Evolutionary conservation across 2,797 vertebrate genomes (phyloP), one percentile per base, ranked within the genome.

Genomic region (Nannoperca obscura): DNA sequence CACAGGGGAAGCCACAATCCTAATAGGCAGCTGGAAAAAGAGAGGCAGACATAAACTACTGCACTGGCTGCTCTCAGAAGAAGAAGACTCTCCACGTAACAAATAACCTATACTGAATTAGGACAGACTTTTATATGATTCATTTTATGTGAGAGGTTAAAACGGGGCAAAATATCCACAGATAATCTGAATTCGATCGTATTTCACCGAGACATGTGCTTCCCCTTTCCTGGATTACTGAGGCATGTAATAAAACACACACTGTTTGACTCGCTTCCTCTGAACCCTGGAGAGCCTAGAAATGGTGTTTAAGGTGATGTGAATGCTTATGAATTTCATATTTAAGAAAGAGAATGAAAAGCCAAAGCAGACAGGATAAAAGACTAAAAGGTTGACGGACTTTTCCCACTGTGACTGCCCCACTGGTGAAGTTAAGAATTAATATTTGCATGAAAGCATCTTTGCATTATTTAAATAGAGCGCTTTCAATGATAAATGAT

Each of bases 201-300:
- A 89, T 95, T 95, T 95, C 91, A 94, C 75, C 1, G 4, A 73
- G 88, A 92, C 94, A 94, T 95, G 91, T 94, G 93, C 93, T 94
- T 94, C 86, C 82, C 86, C 91, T 94, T 93, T 95, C 91, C 91
- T 90, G 91, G 90, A 92, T 94, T 92, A 94, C 87, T 91, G 92
- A 94, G 87, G 92, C 93, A 85, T 92, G 87, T 94, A 93, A 95
- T 95, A 94, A 95, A 95, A 94, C 79, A 89, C 90, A 94, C 81
- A 88, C 85, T 89, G 90, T 94, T 91, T 86, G 90, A 88, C 86
- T 86, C 61, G 85, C 83, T 93, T 94, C 89, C 91, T 87, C 84
- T 90, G 90, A 91, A 93, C 88, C 90, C 83, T 78, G 71, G 86
- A 93, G 86, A 87, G 87, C 74, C 70, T 57, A 76, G 67, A 88